These are phyloP conservation scores for Hestina assimilis DNA, from an alignment of 1,140 invertebrate species.

Conservation along the genomic window DNA sequence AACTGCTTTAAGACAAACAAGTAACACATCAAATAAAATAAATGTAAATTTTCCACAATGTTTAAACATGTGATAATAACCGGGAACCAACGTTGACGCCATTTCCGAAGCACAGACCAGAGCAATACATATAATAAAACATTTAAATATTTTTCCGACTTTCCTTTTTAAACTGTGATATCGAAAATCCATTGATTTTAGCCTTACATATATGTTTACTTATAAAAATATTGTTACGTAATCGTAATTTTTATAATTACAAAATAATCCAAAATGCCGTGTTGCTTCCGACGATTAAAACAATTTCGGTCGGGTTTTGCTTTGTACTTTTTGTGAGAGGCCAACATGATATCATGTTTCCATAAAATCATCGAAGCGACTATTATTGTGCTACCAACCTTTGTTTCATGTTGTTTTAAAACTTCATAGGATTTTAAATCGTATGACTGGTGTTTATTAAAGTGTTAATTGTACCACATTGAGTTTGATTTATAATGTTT, in stretches of 20 bases:
- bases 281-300: constrained; percentile 74
- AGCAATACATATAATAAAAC: no score
- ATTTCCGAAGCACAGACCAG: no score
- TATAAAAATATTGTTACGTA: constrained; percentile 5
- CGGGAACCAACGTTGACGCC: no score
- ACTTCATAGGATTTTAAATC: constrained; percentile 29
- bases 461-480: constrained; percentile 19
- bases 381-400: constrained; percentile 58
- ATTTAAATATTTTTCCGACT: no score
- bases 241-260: constrained; percentile 51
- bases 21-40: no score
- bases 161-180: neutral
- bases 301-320: constrained; percentile 71
- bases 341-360: constrained; percentile 75
- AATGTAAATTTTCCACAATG: no score
- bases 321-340: constrained; percentile 74
- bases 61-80: no score
- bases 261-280: constrained; percentile 50
- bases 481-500: constrained; percentile 36
- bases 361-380: constrained; percentile 76
- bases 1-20: no score
- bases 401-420: constrained; percentile 47
- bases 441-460: constrained; percentile 28
- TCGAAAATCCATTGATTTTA: neutral
- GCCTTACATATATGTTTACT: neutral